phyloP scores from a whole-genome alignment of 2,888 invertebrate genomes.

The Pelosia muscerda region DNA sequence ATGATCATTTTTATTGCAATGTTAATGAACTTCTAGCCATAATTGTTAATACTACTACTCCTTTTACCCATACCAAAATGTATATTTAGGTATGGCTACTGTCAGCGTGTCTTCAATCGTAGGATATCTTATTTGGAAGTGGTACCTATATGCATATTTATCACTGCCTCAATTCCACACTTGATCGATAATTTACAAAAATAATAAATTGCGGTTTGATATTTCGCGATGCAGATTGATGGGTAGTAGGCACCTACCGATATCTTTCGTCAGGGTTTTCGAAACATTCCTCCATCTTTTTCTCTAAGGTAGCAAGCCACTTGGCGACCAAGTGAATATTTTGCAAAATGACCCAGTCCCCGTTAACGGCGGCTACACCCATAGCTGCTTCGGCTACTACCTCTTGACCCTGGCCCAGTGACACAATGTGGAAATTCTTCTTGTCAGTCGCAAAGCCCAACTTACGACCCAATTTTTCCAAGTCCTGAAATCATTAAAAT shows the following conservation, averaged over 20 bases:
- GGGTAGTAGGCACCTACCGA: conserved; percentile 63
- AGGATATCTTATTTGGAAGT: too few relatives aligned
- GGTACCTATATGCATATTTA: too few relatives aligned
- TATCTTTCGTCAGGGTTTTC: conserved; percentile 89
- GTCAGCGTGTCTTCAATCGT: too few relatives aligned
- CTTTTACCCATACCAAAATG: too few relatives aligned
- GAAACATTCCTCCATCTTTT: conserved; percentile 94
- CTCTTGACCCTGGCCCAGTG: conserved; percentile 98
- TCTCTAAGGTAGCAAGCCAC: conserved; percentile 96
- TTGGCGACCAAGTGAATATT: conserved; percentile 96
- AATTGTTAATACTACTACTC: too few relatives aligned
- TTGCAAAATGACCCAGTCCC: conserved; percentile 97
- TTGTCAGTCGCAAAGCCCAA: conserved; percentile 92
- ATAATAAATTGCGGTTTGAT: background rate
- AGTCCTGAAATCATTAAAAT: conserved; percentile 86
- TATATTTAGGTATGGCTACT: too few relatives aligned
- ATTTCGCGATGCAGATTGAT: too few relatives aligned
- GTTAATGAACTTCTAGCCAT: too few relatives aligned
- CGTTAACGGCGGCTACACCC: conserved; percentile 90
- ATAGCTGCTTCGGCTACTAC: conserved; percentile 96
- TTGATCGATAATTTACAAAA: background rate
- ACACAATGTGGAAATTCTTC: conserved; percentile 96
- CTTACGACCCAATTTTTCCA: conserved; percentile 94
- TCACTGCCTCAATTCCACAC: too few relatives aligned
- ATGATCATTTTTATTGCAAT: too few relatives aligned